Conservation (phyloP, 2,888 invertebrate species). For the Ophion slaviceki region DNA sequence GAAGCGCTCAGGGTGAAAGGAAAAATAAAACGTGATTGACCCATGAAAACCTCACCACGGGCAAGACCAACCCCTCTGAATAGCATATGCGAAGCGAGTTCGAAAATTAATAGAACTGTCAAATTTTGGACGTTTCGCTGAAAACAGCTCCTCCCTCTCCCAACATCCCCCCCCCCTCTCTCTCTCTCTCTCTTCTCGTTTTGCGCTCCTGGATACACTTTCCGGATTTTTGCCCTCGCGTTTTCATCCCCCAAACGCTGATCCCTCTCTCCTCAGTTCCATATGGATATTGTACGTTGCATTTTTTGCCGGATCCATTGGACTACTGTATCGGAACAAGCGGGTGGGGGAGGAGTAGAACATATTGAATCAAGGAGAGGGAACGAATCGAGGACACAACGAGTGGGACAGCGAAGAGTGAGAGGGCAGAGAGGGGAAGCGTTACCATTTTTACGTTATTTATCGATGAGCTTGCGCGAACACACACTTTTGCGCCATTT, state of each 20-base stretch:
- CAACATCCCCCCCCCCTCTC: neutral
- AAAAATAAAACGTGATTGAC: constrained; percentile 28
- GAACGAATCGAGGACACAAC: constrained; percentile 30
- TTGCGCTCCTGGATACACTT: neutral
- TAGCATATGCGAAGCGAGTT: constrained; percentile 61
- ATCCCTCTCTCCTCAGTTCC: neutral
- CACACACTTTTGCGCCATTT: constrained; percentile 46
- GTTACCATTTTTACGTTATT: constrained; percentile 62
- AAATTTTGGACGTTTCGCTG: constrained; percentile 73
- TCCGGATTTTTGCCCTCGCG: constrained; percentile 18
- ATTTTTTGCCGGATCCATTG: constrained; percentile 53
- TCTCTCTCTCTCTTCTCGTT: neutral
- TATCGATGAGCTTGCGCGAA: constrained; percentile 59
- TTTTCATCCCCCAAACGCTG: constrained; percentile 6
- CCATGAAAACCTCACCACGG: constrained; percentile 20
- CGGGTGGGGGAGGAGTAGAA: constrained; percentile 8
- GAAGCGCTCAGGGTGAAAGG: neutral
- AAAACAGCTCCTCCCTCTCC: constrained; percentile 40
- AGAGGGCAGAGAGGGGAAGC: constrained; percentile 1
- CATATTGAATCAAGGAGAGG: constrained; percentile 39
- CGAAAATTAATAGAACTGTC: constrained; percentile 77
- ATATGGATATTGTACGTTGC: constrained; percentile 12
- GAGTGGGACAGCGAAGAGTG: neutral
- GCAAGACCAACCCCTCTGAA: constrained; percentile 21
- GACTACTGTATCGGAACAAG: constrained; percentile 53